Evolutionary conservation across 1,140 invertebrate genomes (phyloP).

Genomic region (Drosophila ambigua): DNA sequence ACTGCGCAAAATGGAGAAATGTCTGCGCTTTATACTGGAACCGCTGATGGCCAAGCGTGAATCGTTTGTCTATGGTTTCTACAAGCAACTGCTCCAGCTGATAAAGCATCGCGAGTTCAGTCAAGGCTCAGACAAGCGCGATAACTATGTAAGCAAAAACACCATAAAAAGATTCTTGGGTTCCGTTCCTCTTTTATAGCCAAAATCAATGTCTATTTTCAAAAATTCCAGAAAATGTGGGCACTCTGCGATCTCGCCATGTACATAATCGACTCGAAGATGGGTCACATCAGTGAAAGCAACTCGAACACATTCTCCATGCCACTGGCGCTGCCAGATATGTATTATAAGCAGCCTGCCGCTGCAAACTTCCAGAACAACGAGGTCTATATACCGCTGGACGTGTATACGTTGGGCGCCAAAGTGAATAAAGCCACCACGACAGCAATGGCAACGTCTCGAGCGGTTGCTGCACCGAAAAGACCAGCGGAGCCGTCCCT

Average conservation of each 20-base stretch:
- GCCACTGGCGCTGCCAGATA: slow-evolving; percentile 72
- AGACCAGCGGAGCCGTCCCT: slow-evolving; percentile 53
- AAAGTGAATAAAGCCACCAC: slow-evolving; percentile 51
- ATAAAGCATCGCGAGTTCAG: slow-evolving; percentile 97
- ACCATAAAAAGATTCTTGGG: too few relatives aligned
- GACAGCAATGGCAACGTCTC: slow-evolving; percentile 33
- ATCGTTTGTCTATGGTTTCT: slow-evolving; percentile 97
- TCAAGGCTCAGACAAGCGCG: slow-evolving; percentile 84
- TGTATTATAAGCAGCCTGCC: slow-evolving; percentile 76
- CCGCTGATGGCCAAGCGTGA: slow-evolving; percentile 96
- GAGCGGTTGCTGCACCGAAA: slow-evolving; percentile 44
- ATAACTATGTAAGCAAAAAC: slow-evolving; percentile 85
- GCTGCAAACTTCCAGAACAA: slow-evolving; percentile 69
- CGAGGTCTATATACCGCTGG: slow-evolving; percentile 78
- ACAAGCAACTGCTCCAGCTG: slow-evolving; percentile 95
- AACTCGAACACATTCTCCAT: slow-evolving; percentile 71
- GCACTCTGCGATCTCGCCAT: slow-evolving; percentile 97
- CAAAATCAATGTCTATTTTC: not conserved
- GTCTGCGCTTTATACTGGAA: slow-evolving; percentile 97
- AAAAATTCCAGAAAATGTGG: slow-evolving; percentile 93
- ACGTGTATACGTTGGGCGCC: slow-evolving; percentile 65
- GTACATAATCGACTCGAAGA: slow-evolving; percentile 89
- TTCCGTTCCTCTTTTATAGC: not conserved
- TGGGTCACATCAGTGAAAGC: slow-evolving; percentile 62
- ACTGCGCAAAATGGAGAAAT: slow-evolving; percentile 91